Evolutionary conservation across 2,797 vertebrate genomes (phyloP).

Genomic region (Enteromius trimaculatus): DNA sequence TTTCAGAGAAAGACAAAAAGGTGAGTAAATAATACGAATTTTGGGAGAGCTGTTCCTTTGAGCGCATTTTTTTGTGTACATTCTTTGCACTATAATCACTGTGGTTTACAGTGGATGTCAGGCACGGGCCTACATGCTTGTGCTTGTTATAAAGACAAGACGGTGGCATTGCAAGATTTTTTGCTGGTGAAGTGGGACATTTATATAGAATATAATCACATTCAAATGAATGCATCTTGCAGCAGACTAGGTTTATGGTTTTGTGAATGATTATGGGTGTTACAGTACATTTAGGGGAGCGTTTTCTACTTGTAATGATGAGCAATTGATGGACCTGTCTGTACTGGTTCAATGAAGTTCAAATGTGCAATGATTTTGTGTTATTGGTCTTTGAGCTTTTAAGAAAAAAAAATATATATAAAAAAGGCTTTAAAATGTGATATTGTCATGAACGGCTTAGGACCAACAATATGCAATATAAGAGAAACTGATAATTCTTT

Average conservation of each 20-base stretch:
- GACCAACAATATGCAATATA: neutral
- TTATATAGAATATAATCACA: neutral
- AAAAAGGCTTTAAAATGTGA: neutral
- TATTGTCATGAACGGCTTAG: neutral
- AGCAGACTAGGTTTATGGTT: neutral
- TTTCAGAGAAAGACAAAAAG: neutral
- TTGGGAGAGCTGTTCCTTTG: neutral
- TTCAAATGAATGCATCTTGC: neutral
- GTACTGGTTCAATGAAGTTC: neutral
- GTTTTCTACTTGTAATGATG: neutral
- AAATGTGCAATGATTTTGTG: neutral
- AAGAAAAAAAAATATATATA: neutral
- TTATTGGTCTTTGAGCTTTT: neutral
- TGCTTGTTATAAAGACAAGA: conserved; percentile 23
- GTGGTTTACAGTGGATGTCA: neutral
- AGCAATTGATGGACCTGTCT: neutral
- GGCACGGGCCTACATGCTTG: conserved; percentile 22
- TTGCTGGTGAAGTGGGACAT: neutral
- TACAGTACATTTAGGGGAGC: neutral
- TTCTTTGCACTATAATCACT: conserved; percentile 3
- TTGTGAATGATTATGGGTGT: neutral
- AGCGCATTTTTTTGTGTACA: conserved; percentile 1
- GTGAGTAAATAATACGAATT: neutral
- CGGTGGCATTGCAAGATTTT: neutral
- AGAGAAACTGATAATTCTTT: neutral